These are phyloP conservation scores for Archocentrus centrarchus DNA, from an alignment of 2,113 vertebrate species.

Conservation along the genomic window DNA sequence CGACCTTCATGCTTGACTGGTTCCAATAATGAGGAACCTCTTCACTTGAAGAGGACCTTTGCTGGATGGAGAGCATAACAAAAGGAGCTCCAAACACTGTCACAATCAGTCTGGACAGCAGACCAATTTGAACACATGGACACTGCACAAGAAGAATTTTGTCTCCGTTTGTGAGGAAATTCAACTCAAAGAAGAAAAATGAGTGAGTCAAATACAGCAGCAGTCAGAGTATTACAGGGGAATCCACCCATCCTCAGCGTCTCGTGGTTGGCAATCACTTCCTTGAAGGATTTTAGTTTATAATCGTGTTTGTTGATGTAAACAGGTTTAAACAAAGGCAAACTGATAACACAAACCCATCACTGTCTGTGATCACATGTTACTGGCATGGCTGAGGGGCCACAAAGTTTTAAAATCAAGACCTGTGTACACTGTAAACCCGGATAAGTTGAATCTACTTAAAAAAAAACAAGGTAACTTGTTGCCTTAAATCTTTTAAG, in stretches of 20 bases:
- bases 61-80: neutral
- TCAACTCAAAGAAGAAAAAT: neutral
- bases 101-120: neutral
- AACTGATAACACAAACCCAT: neutral
- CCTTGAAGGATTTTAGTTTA: neutral
- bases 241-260: neutral
- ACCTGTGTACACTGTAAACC: neutral
- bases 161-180: neutral
- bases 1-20: slow-evolving; percentile 39
- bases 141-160: neutral
- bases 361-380: neutral
- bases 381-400: neutral
- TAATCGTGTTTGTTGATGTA: neutral
- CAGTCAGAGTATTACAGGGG: neutral
- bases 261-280: neutral
- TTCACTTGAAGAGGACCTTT: slow-evolving; percentile 27
- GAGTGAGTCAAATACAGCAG: neutral
- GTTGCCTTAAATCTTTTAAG: too few relatives aligned
- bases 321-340: neutral
- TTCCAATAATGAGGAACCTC: slow-evolving; percentile 33
- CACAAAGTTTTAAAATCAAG: neutral
- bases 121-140: too few relatives aligned
- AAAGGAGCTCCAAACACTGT: neutral
- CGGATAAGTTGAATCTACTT: too few relatives aligned
- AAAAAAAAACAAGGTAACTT: too few relatives aligned